phyloP scores from a whole-genome alignment of 2,797 vertebrate species.

The Tadarida brasiliensis region DNA sequence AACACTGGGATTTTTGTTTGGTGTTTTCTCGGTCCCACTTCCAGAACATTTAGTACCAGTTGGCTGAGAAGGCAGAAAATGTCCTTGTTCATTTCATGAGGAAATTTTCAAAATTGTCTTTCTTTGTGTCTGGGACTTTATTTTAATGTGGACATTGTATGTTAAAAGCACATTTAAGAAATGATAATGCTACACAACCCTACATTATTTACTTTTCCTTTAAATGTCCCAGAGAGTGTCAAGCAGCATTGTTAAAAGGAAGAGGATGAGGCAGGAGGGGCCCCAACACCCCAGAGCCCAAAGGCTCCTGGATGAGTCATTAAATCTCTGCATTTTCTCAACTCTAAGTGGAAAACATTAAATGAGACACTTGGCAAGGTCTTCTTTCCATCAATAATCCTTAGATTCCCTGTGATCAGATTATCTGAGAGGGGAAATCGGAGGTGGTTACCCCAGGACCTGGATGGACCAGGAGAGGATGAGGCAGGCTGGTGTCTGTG shows the following conservation, averaged over 20 bases:
- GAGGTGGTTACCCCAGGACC: fast-evolving
- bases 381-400: not conserved
- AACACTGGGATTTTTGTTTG: not conserved
- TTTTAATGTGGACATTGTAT: not conserved
- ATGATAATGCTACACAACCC: fast-evolving
- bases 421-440: not conserved
- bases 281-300: not conserved
- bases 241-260: not conserved
- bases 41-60: constrained; percentile 4
- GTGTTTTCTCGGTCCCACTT: not conserved
- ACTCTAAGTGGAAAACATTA: not conserved
- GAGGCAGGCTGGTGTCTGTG: fast-evolving
- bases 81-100: not conserved
- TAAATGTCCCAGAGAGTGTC: not conserved
- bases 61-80: not conserved
- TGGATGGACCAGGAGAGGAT: not conserved
- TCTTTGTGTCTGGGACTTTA: not conserved
- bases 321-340: not conserved
- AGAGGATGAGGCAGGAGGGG: not conserved
- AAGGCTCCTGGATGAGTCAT: not conserved
- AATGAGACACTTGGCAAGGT: not conserved
- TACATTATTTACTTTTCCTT: not conserved
- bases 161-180: not conserved
- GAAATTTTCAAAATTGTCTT: constrained; percentile 35
- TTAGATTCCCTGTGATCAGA: not conserved